phyloP scores from a whole-genome alignment of 2,797 vertebrate species.

The Labeo calbasu region DNA sequence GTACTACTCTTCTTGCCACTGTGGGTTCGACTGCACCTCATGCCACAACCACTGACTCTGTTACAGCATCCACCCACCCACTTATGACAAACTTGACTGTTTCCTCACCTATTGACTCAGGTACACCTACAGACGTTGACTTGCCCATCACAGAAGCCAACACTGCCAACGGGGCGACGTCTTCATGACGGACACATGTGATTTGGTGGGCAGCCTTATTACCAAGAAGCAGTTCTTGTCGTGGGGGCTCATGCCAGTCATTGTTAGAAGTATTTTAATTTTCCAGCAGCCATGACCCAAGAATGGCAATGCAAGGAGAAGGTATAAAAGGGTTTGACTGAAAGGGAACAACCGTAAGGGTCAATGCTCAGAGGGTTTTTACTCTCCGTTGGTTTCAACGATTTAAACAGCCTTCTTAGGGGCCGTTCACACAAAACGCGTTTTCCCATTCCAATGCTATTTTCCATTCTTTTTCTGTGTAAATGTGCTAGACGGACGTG shows the following conservation, averaged over 20 bases:
- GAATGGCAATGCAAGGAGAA: slow-evolving; percentile 15
- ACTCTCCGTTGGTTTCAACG: not conserved
- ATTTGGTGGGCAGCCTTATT: slow-evolving; percentile 56
- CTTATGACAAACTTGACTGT: slow-evolving; percentile 69
- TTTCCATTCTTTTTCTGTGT: not conserved
- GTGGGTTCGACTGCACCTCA: slow-evolving; percentile 59
- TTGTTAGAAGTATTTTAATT: slow-evolving; percentile 55
- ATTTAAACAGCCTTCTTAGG: not conserved
- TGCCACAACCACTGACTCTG: slow-evolving; percentile 64
- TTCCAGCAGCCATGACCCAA: slow-evolving; percentile 26
- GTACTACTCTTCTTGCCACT: slow-evolving; percentile 23
- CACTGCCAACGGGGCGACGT: slow-evolving; percentile 80
- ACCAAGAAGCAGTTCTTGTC: slow-evolving; percentile 59
- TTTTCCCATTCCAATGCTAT: not conserved
- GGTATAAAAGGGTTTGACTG: slow-evolving; percentile 6
- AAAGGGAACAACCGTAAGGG: slow-evolving; percentile 32
- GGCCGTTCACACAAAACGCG: not conserved
- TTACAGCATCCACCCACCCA: slow-evolving; percentile 57
- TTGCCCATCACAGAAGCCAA: slow-evolving; percentile 81
- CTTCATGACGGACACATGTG: slow-evolving; percentile 76
- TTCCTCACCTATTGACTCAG: slow-evolving; percentile 80
- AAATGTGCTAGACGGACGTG: not conserved
- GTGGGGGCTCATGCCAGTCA: slow-evolving; percentile 65
- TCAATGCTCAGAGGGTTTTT: slow-evolving; percentile 5
- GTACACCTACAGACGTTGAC: slow-evolving; percentile 67